These are phyloP conservation scores for Serinus canaria DNA, from an alignment of 2,113 vertebrate genomes.

Conservation along the genomic window DNA sequence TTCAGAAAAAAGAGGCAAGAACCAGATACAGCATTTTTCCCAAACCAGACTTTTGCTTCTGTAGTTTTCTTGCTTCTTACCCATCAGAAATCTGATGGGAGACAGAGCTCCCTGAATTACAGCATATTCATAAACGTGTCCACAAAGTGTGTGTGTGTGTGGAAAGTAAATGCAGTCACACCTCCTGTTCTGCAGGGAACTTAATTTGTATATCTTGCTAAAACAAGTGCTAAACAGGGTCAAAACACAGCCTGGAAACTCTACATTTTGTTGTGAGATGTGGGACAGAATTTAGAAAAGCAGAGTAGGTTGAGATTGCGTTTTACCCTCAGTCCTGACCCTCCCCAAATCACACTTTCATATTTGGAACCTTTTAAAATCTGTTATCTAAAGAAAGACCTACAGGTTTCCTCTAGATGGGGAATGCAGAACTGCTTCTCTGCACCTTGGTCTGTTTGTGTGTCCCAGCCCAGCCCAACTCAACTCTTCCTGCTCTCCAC, in stretches of 20 bases:
- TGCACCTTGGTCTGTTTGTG: rapidly evolving
- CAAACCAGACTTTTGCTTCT: not conserved
- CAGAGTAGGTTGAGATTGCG: not conserved
- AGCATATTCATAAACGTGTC: not conserved
- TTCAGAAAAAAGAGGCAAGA: not conserved
- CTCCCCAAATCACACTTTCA: not conserved
- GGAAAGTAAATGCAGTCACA: not conserved
- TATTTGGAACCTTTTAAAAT: not conserved
- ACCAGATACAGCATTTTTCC: not conserved
- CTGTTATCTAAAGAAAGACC: not conserved
- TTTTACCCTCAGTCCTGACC: not conserved
- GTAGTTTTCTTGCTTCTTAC: not conserved
- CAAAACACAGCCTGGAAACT: not conserved
- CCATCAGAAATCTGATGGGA: not conserved
- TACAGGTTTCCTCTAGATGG: not conserved
- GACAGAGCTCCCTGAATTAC: not conserved
- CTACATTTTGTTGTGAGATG: not conserved
- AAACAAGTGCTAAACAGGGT: not conserved
- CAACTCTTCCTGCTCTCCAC: not conserved
- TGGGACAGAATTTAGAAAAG: not conserved
- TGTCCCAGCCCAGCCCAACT: rapidly evolving
- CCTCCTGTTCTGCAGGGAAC: not conserved
- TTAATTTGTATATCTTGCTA: not conserved
- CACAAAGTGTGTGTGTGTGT: not conserved
- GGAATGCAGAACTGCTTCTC: not conserved